Percentiles rank a stretch among this genome's conserved stretches.
These are phyloP conservation scores for Chionis minor DNA, from an alignment of 2,113 vertebrate genomes.

Conservation along the genomic window DNA sequence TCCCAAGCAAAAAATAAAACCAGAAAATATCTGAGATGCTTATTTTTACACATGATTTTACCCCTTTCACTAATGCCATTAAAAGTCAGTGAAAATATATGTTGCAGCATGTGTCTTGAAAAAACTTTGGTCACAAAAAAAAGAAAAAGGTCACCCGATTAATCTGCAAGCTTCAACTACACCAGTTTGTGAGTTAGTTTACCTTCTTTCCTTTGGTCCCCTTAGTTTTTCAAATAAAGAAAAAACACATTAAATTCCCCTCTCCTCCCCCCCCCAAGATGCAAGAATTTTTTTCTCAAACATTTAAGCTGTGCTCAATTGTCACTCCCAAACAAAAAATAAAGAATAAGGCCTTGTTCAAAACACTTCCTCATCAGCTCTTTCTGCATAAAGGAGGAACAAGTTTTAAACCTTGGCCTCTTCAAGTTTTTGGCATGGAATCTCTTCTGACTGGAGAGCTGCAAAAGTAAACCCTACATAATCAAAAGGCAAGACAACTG, in stretches of 20 bases:
- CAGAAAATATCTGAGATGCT: not conserved
- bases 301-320: not conserved
- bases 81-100: not conserved
- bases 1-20: not conserved
- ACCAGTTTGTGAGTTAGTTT: not conserved
- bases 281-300: not conserved
- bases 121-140: not conserved
- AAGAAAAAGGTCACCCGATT: not conserved
- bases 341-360: not conserved
- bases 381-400: not conserved
- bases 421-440: not conserved
- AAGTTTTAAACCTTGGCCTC: not conserved
- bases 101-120: not conserved
- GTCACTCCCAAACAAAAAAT: not conserved
- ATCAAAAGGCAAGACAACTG: not conserved
- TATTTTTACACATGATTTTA: not conserved
- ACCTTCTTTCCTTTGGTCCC: not conserved
- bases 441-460: not conserved
- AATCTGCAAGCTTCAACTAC: not conserved
- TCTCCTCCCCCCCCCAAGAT: not conserved
- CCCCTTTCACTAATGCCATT: not conserved
- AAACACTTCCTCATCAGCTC: not conserved
- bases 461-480: not conserved
- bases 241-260: not conserved
- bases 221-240: not conserved